These are phyloP conservation scores for Bucco capensis DNA, from an alignment of 2,113 vertebrate genomes.

Conservation along the genomic window DNA sequence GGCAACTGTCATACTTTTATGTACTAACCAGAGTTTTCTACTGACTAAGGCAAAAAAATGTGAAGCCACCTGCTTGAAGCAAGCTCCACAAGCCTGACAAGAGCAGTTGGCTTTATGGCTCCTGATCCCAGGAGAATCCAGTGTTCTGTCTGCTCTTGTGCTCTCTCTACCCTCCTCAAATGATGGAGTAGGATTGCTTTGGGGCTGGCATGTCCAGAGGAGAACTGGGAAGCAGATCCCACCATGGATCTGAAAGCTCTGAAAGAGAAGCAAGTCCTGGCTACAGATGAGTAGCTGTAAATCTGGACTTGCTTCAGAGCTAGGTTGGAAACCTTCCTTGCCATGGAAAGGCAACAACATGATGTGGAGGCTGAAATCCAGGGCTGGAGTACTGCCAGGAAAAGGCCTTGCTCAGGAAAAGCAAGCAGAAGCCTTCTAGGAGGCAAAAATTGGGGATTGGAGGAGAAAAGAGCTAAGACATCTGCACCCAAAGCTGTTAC, in stretches of 20 bases:
- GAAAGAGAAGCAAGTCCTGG: not conserved
- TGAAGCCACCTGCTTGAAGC: slow-evolving; percentile 27
- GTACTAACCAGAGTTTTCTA: slow-evolving; percentile 28
- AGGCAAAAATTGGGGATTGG: not conserved
- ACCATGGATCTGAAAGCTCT: not conserved
- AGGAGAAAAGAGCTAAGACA: not conserved
- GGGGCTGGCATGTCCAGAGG: not conserved
- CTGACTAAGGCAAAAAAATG: not conserved
- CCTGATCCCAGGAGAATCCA: slow-evolving; percentile 3
- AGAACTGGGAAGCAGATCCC: not conserved
- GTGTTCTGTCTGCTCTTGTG: not conserved
- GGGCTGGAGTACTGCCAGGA: fast-evolving
- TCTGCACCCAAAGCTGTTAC: not conserved
- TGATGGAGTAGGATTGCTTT: not conserved
- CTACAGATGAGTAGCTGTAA: not conserved
- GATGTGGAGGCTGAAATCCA: not conserved
- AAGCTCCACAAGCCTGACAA: not conserved
- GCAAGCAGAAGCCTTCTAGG: not conserved
- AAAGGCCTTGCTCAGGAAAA: not conserved
- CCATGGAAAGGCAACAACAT: not conserved
- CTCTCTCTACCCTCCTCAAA: not conserved
- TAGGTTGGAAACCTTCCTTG: not conserved
- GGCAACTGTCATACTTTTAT: not conserved
- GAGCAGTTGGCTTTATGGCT: slow-evolving; percentile 13
- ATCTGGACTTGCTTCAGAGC: not conserved